A percentile compares a stretch with the other conserved stretches of the same genome.
Conservation (phyloP, 2,797 vertebrate genomes). For the Coranthus polyacanthus region DNA sequence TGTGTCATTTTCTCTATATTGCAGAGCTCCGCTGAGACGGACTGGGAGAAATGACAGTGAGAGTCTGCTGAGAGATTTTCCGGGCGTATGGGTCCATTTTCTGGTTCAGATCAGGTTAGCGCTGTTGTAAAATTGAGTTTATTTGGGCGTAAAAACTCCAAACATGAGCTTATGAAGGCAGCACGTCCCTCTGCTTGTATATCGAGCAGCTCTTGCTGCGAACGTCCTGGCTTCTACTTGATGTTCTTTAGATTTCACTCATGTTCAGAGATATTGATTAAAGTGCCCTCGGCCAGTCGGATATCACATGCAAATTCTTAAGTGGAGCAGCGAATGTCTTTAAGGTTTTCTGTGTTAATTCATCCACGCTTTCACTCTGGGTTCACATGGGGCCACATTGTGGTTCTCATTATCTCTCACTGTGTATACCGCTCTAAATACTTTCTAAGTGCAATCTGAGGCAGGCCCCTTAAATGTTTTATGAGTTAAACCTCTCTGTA, state of each 20-base stretch:
- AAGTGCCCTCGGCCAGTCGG: conserved; percentile 22
- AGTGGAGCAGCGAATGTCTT: conserved; percentile 37
- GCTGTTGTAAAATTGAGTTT: conserved; percentile 76
- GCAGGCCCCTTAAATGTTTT: conserved; percentile 75
- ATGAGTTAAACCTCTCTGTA: conserved; percentile 73
- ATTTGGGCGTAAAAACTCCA: conserved; percentile 78
- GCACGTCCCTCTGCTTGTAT: conserved; percentile 51
- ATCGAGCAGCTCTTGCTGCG: conserved; percentile 39
- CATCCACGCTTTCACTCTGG: conserved; percentile 9
- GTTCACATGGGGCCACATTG: conserved; percentile 46
- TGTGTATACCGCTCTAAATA: conserved; percentile 62
- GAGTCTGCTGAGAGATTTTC: conserved; percentile 75
- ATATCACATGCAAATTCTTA: conserved; percentile 14
- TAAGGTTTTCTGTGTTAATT: conserved; percentile 45
- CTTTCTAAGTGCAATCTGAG: conserved; percentile 66
- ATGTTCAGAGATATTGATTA: conserved; percentile 43
- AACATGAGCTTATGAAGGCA: conserved; percentile 65
- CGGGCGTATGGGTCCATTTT: conserved; percentile 76
- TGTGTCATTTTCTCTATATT: conserved; percentile 38
- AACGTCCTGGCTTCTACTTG: not conserved
- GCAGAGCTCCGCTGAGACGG: conserved; percentile 47
- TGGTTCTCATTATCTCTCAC: conserved; percentile 58
- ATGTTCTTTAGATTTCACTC: conserved; percentile 27
- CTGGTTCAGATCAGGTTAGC: conserved; percentile 79
- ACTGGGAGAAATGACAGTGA: conserved; percentile 54